phyloP scores from a whole-genome alignment of 2,113 vertebrate species.

The Rhineura floridana region DNA sequence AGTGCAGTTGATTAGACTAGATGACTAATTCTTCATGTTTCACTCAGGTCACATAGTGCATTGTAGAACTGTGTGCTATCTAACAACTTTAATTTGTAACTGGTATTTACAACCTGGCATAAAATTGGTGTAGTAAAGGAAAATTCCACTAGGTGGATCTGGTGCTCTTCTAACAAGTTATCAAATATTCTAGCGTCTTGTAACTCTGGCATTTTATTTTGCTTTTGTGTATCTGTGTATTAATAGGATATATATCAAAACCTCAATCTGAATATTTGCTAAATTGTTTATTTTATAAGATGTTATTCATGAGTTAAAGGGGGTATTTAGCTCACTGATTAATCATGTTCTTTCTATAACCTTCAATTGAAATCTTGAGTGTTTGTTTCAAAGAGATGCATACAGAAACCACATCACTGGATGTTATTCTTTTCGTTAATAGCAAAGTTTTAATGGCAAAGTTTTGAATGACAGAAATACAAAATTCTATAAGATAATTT shows the following conservation, averaged over 20 bases:
- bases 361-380: neutral
- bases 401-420: neutral
- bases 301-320: conserved; percentile 11
- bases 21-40: neutral
- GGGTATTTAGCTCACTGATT: neutral
- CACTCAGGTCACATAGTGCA: neutral
- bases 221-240: neutral
- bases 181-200: rapidly evolving
- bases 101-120: neutral
- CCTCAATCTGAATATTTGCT: conserved; percentile 2
- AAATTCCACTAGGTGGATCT: conserved; percentile 79
- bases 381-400: neutral
- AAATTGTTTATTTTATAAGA: neutral
- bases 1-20: neutral
- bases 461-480: neutral
- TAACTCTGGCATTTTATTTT: neutral
- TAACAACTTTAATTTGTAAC: neutral
- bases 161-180: conserved; percentile 67
- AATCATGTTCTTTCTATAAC: neutral
- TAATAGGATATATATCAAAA: neutral
- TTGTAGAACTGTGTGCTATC: neutral
- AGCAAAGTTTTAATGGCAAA: neutral
- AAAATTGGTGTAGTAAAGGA: conserved; percentile 62
- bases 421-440: neutral
- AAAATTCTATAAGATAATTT: neutral